These are phyloP conservation scores for Drosophila rubida DNA, from an alignment of 2,888 invertebrate genomes.

Conservation along the genomic window DNA sequence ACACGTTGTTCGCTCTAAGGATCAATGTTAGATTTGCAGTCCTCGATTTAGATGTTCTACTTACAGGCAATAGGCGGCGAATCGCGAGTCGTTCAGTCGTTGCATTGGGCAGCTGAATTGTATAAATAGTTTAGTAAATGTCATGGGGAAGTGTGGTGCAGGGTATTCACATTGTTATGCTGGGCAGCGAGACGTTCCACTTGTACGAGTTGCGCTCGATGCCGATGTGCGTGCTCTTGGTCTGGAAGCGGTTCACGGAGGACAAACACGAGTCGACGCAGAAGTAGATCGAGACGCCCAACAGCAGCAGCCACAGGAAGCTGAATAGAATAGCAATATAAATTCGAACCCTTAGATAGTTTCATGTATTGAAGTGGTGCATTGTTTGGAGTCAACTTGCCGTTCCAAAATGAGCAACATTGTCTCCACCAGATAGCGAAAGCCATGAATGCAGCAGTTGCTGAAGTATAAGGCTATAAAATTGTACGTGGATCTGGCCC, in stretches of 20 bases:
- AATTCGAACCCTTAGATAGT: too few relatives aligned
- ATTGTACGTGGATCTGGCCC: constrained; percentile 8
- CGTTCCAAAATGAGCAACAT: constrained; percentile 72
- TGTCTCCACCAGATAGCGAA: constrained; percentile 73
- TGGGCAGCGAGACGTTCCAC: constrained; percentile 83
- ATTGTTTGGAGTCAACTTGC: constrained; percentile 32
- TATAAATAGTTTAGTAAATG: background rate
- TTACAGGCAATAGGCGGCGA: constrained; percentile 76
- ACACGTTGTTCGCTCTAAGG: constrained; percentile 38
- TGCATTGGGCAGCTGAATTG: constrained; percentile 74
- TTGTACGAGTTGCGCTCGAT: constrained; percentile 83
- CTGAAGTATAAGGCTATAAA: constrained; percentile 74
- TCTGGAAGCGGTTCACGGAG: constrained; percentile 81
- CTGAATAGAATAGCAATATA: too few relatives aligned
- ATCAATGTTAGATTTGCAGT: too few relatives aligned
- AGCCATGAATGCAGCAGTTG: constrained; percentile 82
- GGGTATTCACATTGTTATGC: constrained; percentile 75
- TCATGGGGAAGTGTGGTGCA: background rate
- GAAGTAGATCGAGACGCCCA: constrained; percentile 71
- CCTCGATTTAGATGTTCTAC: background rate
- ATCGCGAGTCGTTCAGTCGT: constrained; percentile 69
- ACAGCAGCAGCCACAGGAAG: constrained; percentile 76
- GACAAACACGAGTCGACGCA: constrained; percentile 79
- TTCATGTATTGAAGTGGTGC: too few relatives aligned
- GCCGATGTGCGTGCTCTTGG: constrained; percentile 83